phyloP scores from a whole-genome alignment of 2,888 invertebrate species.

The Cerastis leucographa region DNA sequence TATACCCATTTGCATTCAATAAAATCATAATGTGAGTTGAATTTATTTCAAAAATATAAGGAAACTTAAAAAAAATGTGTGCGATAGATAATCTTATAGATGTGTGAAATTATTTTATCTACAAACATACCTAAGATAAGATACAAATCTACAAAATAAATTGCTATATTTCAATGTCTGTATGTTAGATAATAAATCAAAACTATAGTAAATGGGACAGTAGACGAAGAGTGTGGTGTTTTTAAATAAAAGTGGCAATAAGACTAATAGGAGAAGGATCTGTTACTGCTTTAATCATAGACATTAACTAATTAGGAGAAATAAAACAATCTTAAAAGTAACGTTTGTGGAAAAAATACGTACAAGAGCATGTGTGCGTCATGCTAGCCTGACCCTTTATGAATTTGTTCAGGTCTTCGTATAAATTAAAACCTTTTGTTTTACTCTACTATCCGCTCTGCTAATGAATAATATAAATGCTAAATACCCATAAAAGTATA shows the following conservation, averaged over 20 bases:
- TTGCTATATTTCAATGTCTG: constrained; percentile 13
- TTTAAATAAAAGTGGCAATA: constrained; percentile 30
- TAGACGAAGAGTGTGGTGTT: constrained; percentile 12
- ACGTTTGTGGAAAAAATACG: constrained; percentile 20
- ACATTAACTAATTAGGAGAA: constrained; percentile 26
- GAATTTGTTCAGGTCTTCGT: constrained; percentile 35
- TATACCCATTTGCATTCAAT: not conserved
- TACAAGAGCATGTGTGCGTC: constrained; percentile 29
- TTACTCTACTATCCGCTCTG: constrained; percentile 17
- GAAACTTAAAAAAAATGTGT: not conserved
- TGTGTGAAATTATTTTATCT: constrained; percentile 34
- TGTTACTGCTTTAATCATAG: constrained; percentile 19
- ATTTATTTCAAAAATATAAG: not conserved
- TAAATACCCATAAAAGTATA: constrained; percentile 9
- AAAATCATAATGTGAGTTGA: not conserved
- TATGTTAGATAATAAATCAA: constrained; percentile 40
- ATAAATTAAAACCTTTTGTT: constrained; percentile 36
- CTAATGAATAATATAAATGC: constrained; percentile 40
- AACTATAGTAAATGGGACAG: constrained; percentile 2
- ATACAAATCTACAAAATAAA: constrained; percentile 28
- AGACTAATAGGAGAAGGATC: constrained; percentile 28
- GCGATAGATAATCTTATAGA: not conserved
- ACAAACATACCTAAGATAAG: constrained; percentile 26
- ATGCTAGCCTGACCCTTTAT: constrained; percentile 31
- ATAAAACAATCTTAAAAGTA: constrained; percentile 24